Conservation (phyloP, 2,797 vertebrate species). For the Acanthurus lineatus region DNA sequence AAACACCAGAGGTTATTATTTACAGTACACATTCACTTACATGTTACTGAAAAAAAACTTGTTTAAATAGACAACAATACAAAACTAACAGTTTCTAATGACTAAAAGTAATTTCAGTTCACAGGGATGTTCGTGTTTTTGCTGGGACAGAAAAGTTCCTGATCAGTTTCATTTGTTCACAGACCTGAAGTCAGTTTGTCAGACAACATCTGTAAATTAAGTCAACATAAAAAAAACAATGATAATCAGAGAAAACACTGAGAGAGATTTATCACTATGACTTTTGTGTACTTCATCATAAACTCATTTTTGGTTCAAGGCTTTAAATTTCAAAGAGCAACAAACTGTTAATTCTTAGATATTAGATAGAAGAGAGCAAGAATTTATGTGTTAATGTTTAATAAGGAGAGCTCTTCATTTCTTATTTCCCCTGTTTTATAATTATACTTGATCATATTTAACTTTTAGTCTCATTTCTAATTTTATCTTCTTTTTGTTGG, state of each 20-base stretch:
- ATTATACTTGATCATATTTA: too few relatives aligned
- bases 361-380: neutral
- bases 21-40: slow-evolving; percentile 38
- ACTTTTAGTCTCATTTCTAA: too few relatives aligned
- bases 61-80: slow-evolving; percentile 58
- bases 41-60: slow-evolving; percentile 15
- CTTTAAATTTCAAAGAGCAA: neutral
- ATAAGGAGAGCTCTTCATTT: neutral
- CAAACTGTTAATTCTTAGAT: neutral
- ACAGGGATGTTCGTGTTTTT: slow-evolving; percentile 5
- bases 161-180: neutral
- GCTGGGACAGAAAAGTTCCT: neutral
- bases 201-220: neutral
- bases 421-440: neutral
- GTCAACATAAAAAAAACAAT: neutral
- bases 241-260: neutral
- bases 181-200: neutral
- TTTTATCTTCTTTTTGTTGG: too few relatives aligned
- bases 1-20: slow-evolving; percentile 51
- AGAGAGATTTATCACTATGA: neutral
- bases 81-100: slow-evolving; percentile 13
- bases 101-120: slow-evolving; percentile 3
- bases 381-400: too few relatives aligned
- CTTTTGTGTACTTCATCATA: neutral
- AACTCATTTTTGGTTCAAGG: neutral